Percentiles rank a stretch among this genome's conserved stretches.
phyloP scores from a whole-genome alignment of 1,140 invertebrate genomes.

The Drosophila saltans region DNA sequence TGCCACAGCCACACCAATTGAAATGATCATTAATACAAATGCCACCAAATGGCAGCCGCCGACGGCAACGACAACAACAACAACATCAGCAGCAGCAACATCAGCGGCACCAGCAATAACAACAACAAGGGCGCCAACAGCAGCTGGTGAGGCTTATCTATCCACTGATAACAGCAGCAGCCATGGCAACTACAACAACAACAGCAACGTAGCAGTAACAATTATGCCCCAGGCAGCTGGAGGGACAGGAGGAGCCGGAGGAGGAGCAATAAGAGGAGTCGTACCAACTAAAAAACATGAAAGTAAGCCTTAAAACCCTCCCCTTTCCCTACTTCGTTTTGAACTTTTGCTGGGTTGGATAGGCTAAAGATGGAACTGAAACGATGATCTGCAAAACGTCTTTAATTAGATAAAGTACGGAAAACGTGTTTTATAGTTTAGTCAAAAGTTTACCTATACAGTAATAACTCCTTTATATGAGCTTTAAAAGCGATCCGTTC shows the following conservation, averaged over 20 bases:
- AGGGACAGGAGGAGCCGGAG: constrained; percentile 20
- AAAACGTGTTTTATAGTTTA: no score
- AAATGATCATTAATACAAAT: constrained; percentile 61
- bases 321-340: no score
- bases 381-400: no score
- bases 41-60: constrained; percentile 41
- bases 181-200: constrained; percentile 60
- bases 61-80: constrained; percentile 7
- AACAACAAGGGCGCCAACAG: constrained; percentile 45
- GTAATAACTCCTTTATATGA: no score
- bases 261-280: constrained; percentile 2
- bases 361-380: no score
- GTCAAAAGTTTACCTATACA: no score
- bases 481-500: no score
- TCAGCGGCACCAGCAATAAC: constrained; percentile 42
- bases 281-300: constrained; percentile 57
- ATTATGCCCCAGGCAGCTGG: constrained; percentile 40
- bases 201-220: constrained; percentile 26
- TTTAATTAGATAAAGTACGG: no score
- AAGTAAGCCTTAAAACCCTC: constrained; percentile 54
- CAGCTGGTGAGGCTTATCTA: constrained; percentile 74
- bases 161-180: constrained; percentile 66
- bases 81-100: constrained; percentile 18
- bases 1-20: constrained; percentile 58
- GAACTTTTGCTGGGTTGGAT: no score